Percentiles rank a stretch among this genome's conserved stretches.
Evolutionary conservation across 2,888 invertebrate genomes (phyloP).

Genomic region (Bombylius discolor): DNA sequence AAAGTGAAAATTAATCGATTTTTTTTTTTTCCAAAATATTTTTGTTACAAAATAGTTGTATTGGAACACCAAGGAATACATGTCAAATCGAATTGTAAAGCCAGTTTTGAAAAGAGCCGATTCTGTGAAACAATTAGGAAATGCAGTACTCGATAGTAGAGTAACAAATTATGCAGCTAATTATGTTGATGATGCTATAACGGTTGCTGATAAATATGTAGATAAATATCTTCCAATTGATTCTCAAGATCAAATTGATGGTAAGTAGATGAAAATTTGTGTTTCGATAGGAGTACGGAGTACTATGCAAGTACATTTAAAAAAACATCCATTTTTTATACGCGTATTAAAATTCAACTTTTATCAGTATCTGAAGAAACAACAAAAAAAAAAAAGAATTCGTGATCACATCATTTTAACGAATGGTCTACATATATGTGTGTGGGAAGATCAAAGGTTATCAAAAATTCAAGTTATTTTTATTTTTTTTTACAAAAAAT

Average conservation of each 20-base stretch:
- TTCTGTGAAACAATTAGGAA: conserved; percentile 67
- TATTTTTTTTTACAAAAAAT: not conserved
- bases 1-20: no score
- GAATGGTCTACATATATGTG: no score
- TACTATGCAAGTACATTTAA: no score
- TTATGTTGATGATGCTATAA: conserved; percentile 59
- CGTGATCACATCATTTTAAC: no score
- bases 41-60: conserved; percentile 46
- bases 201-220: conserved; percentile 67
- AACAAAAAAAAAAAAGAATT: no score
- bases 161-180: conserved; percentile 62
- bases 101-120: conserved; percentile 67
- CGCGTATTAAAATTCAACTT: no score
- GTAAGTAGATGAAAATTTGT: conserved; percentile 34
- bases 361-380: no score
- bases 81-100: conserved; percentile 48
- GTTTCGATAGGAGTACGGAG: not conserved
- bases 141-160: conserved; percentile 53
- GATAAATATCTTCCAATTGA: conserved; percentile 67
- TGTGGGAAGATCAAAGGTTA: not conserved
- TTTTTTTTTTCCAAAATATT: no score
- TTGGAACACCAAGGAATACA: conserved; percentile 64
- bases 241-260: conserved; percentile 49
- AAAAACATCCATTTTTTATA: no score
- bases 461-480: not conserved